Evolutionary conservation across 2,113 vertebrate genomes (phyloP), one percentile per base, ranked within the genome.

Genomic region (Aegithalos caudatus): DNA sequence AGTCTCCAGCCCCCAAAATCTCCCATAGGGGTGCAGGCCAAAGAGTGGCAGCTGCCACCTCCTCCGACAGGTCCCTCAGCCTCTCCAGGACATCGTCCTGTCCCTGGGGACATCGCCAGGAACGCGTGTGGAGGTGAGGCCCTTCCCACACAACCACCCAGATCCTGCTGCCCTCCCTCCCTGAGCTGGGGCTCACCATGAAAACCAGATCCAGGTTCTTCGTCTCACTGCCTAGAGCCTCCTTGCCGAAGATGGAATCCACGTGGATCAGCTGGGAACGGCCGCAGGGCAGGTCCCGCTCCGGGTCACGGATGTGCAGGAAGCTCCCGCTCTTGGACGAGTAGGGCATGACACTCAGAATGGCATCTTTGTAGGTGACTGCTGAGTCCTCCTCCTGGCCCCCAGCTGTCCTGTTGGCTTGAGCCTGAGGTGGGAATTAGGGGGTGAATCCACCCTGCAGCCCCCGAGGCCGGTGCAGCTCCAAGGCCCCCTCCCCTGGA

Each of bases 281-380:
- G 33, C 74, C 54, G 0, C 95, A 97, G 81, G 81, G 78, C 85
- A 93, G 44, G 13, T 56, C 14, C 0, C 14, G 5, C 28, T 22
- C 3, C 1, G 40, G n/a, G 24, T 2, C 7, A 0, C 1, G 78
- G 61, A 96, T 76, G n/a, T 18, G 31, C 81, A 97, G 48, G 81
- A 91, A 96, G 58, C 94, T 97, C 7, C 19, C 2, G 11, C 61
- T 96, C 17, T 2, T 5, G 0, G 85, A 95, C 0, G 12, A 37
- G 53, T 65, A 81, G 61, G 95, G 74, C 1, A 0, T 4, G 74
- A 81, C 5, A 2, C 0, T 0, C 4, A 1, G 0, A 2, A 7
- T 2, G n/a, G 33, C 57, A 1, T 2, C 6, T 10, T 0, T 0
- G 18, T 54, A 10, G 33, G 0, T 5, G 81, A 0, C 5, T 6